Conservation (phyloP, 2,113 vertebrate genomes). For the Pachycephala philippinensis region DNA sequence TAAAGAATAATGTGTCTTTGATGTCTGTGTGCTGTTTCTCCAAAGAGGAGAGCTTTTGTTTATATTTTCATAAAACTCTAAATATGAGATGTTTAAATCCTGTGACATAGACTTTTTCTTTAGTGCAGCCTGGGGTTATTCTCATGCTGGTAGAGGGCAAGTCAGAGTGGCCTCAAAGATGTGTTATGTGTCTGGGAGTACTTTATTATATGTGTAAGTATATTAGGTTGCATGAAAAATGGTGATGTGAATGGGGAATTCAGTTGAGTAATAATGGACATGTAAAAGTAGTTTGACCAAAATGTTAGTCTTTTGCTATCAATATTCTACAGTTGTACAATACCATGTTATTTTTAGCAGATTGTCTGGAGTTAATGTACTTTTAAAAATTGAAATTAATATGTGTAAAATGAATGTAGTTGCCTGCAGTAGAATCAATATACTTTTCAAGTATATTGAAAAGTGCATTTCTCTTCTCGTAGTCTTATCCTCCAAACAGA, state of each 20-base stretch:
- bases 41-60: background rate
- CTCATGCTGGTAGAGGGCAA: background rate
- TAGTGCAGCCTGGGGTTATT: background rate
- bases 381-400: background rate
- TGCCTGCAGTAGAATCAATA: background rate
- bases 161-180: background rate
- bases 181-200: background rate
- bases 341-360: background rate
- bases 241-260: background rate
- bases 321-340: background rate
- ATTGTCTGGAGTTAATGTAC: background rate
- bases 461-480: background rate
- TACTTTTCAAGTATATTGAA: background rate
- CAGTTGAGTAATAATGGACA: background rate
- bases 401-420: background rate
- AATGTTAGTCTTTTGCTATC: background rate
- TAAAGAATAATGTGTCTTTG: background rate
- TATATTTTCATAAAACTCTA: background rate
- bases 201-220: background rate
- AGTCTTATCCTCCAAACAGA: background rate
- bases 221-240: background rate
- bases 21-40: background rate
- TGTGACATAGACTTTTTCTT: background rate
- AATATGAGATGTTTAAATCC: background rate
- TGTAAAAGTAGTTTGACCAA: background rate